These are phyloP conservation scores for Hyaena hyaena DNA, from an alignment of 2,113 vertebrate genomes.

Conservation along the genomic window DNA sequence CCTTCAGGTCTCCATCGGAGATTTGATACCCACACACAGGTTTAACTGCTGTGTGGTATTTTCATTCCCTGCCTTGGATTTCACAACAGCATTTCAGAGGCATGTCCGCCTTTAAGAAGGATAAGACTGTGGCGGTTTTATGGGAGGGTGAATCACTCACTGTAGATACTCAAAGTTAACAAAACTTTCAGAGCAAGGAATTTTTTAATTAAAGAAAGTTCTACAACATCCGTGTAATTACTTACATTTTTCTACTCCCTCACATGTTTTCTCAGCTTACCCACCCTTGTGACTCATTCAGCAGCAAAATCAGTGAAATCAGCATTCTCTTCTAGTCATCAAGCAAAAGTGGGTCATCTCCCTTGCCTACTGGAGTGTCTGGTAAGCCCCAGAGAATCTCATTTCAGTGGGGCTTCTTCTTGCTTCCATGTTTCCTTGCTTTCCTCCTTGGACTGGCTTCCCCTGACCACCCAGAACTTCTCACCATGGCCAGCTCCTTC, in stretches of 20 bases:
- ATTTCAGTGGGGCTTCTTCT: not conserved
- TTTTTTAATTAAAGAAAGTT: constrained; percentile 73
- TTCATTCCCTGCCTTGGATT: not conserved
- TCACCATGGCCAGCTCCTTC: not conserved
- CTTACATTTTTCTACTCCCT: constrained; percentile 45
- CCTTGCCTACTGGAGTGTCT: not conserved
- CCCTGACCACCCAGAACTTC: not conserved
- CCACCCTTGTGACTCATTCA: constrained; percentile 50
- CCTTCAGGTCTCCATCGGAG: not conserved
- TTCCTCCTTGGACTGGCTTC: not conserved
- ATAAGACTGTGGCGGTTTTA: not conserved
- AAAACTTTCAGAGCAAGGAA: constrained; percentile 56
- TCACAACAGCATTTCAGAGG: not conserved
- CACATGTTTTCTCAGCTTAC: constrained; percentile 44
- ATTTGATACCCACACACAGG: not conserved
- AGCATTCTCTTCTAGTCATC: constrained; percentile 25
- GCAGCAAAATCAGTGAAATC: not conserved
- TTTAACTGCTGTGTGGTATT: not conserved
- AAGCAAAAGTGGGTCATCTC: not conserved
- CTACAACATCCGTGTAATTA: constrained; percentile 4
- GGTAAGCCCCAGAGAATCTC: not conserved
- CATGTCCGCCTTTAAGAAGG: not conserved
- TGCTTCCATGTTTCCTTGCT: not conserved
- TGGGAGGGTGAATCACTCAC: not conserved
- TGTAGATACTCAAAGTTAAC: constrained; percentile 19